Evolutionary conservation across 2,797 vertebrate genomes (phyloP).

Genomic region (Menidia menidia): DNA sequence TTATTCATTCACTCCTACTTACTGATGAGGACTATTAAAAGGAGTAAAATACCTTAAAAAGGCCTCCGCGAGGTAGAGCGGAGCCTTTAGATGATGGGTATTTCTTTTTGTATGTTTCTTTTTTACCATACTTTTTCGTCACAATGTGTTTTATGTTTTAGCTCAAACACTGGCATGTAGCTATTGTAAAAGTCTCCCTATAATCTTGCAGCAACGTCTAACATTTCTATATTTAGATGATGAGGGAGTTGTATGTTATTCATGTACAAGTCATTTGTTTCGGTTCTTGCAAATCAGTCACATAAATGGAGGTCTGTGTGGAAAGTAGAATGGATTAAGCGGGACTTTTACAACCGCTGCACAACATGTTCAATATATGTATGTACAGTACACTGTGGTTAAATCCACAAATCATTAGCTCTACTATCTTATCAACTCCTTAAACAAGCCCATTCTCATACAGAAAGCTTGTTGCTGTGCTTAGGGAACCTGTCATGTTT

Average conservation of each 20-base stretch:
- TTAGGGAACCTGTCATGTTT: conserved; percentile 25
- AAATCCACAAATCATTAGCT: conserved; percentile 21
- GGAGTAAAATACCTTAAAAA: conserved; percentile 10
- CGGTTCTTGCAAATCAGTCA: conserved; percentile 3
- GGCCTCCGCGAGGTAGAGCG: neutral
- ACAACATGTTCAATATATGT: conserved; percentile 22
- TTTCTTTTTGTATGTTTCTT: conserved; percentile 6
- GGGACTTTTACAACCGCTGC: conserved; percentile 20
- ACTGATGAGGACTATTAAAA: conserved; percentile 19
- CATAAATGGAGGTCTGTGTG: conserved; percentile 24
- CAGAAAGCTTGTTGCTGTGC: conserved; percentile 12
- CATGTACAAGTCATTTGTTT: conserved; percentile 10
- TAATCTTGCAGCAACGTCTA: neutral
- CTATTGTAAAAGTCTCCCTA: conserved; percentile 26
- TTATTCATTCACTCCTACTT: conserved; percentile 43
- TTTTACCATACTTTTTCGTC: conserved; percentile 21
- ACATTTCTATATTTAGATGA: conserved; percentile 8
- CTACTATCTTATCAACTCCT: conserved; percentile 23
- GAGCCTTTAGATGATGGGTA: conserved; percentile 21
- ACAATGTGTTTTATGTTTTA: conserved; percentile 15
- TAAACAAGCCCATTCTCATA: conserved; percentile 1
- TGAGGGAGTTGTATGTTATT: neutral
- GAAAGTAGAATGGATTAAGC: conserved; percentile 30
- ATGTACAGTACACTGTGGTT: conserved; percentile 21
- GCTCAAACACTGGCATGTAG: conserved; percentile 39